These are phyloP conservation scores for Pterostichus madidus DNA, from an alignment of 2,888 invertebrate genomes.

Conservation along the genomic window DNA sequence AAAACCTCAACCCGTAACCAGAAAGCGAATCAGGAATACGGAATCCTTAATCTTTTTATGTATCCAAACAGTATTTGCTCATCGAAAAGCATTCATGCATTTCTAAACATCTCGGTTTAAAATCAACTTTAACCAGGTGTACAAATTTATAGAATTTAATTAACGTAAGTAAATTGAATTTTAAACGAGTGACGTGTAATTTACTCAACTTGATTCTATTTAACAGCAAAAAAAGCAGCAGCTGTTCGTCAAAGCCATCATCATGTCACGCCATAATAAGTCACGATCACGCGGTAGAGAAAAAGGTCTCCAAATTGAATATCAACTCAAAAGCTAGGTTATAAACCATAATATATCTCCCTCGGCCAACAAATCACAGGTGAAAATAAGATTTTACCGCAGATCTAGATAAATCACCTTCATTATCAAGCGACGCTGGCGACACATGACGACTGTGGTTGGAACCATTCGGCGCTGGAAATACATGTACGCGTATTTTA, in stretches of 20 bases:
- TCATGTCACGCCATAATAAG: constrained; percentile 38
- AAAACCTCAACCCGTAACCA: constrained; percentile 23
- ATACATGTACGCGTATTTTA: constrained; percentile 51
- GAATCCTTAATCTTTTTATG: constrained; percentile 43
- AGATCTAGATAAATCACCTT: constrained; percentile 65
- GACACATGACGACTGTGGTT: constrained; percentile 39
- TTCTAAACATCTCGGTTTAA: constrained; percentile 24
- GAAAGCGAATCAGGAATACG: not conserved
- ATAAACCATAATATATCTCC: constrained; percentile 60
- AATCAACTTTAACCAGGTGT: constrained; percentile 49
- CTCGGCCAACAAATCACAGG: constrained; percentile 60
- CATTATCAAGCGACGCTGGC: constrained; percentile 46
- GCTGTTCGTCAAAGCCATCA: constrained; percentile 17
- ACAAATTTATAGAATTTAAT: constrained; percentile 30
- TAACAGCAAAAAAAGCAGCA: constrained; percentile 11
- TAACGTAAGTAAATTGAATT: constrained; percentile 53
- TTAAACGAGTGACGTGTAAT: constrained; percentile 50
- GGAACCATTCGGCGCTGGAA: not conserved
- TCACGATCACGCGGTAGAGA: constrained; percentile 22
- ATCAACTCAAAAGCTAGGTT: constrained; percentile 47
- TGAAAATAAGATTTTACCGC: constrained; percentile 59
- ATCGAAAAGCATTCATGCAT: constrained; percentile 17
- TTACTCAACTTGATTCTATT: constrained; percentile 45
- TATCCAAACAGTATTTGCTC: constrained; percentile 36
- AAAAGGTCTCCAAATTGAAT: constrained; percentile 54